These are phyloP conservation scores for Callorhinus ursinus DNA, from an alignment of 2,113 vertebrate species.

Conservation along the genomic window DNA sequence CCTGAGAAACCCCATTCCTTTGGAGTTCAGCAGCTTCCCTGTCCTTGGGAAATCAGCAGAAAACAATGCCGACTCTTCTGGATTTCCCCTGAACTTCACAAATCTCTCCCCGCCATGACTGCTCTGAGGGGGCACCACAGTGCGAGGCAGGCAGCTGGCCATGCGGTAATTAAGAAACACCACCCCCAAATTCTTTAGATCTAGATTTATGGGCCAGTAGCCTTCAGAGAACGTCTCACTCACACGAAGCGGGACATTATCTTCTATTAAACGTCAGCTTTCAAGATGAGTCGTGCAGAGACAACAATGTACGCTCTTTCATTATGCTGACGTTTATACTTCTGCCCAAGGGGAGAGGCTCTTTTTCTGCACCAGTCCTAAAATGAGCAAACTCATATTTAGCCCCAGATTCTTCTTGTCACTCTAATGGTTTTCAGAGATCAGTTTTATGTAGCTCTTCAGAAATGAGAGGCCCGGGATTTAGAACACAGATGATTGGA, in stretches of 20 bases:
- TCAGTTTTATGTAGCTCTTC: neutral
- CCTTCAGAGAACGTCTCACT: neutral
- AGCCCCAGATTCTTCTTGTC: neutral
- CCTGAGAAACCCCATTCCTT: neutral
- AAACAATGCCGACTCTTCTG: neutral
- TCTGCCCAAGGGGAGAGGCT: neutral
- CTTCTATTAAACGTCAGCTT: neutral
- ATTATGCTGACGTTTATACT: neutral
- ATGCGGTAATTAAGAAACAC: neutral
- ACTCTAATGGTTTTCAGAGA: neutral
- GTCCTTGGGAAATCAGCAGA: conserved; percentile 37
- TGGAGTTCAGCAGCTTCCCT: conserved; percentile 23
- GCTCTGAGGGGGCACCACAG: rapidly evolving
- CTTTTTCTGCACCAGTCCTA: neutral
- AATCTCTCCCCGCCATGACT: neutral
- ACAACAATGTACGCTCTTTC: neutral
- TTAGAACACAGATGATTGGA: neutral
- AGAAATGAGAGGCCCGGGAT: neutral
- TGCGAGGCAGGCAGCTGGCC: neutral
- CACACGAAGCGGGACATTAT: rapidly evolving
- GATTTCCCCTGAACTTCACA: neutral
- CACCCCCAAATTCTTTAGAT: neutral
- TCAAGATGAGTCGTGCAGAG: neutral
- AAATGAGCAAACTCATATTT: neutral
- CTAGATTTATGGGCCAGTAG: neutral